phyloP scores from a whole-genome alignment of 2,888 invertebrate genomes.

The Elysia crispata region DNA sequence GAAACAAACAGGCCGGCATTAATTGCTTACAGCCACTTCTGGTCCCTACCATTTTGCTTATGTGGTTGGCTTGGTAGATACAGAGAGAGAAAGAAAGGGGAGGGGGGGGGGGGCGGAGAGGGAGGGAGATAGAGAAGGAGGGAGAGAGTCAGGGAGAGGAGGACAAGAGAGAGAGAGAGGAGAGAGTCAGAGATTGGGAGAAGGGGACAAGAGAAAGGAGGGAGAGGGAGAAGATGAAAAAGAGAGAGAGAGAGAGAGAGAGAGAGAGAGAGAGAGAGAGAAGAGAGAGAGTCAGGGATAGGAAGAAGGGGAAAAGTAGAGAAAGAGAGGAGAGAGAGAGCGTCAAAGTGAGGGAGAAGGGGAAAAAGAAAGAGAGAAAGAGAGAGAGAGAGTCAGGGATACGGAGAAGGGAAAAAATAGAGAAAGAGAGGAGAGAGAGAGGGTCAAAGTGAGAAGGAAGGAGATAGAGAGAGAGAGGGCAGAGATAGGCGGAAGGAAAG shows the following conservation, averaged over 20 bases:
- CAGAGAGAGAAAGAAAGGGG: conserved; percentile 12
- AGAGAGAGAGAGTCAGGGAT: neutral
- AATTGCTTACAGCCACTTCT: too few relatives aligned
- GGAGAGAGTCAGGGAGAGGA: neutral
- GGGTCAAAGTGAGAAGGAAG: too few relatives aligned
- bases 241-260: conserved; percentile 12
- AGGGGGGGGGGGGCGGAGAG: neutral
- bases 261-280: neutral
- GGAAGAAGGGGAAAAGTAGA: neutral
- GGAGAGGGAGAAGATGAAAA: neutral
- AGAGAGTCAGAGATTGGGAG: neutral
- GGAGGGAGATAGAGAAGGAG: neutral
- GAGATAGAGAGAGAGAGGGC: too few relatives aligned
- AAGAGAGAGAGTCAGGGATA: neutral
- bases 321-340: too few relatives aligned
- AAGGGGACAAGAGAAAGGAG: neutral
- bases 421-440: too few relatives aligned
- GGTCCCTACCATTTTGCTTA: too few relatives aligned
- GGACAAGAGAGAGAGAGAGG: neutral
- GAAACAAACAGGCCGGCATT: too few relatives aligned
- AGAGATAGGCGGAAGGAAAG: neutral
- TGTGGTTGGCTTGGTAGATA: too few relatives aligned
- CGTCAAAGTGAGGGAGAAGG: too few relatives aligned
- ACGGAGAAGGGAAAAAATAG: neutral
- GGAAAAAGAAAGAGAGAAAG: neutral